These are phyloP conservation scores for Charaxes varanes DNA, from an alignment of 1,140 invertebrate species.

Conservation along the genomic window DNA sequence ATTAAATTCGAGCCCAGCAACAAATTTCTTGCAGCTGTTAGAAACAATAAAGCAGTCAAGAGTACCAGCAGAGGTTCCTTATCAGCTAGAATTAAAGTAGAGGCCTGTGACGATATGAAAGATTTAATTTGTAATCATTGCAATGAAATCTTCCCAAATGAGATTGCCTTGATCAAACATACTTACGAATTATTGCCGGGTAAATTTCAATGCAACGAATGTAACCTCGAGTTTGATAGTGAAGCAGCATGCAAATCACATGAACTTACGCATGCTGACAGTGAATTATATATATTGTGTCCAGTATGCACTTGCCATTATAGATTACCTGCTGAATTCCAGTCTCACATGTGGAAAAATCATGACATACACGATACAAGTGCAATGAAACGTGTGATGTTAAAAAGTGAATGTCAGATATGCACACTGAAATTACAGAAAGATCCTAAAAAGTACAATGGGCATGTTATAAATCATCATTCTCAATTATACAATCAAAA, in stretches of 20 bases:
- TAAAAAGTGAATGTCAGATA: too few relatives aligned
- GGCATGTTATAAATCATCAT: constrained; percentile 1
- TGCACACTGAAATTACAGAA: background rate
- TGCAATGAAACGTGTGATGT: too few relatives aligned
- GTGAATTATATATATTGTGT: background rate
- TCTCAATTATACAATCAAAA: background rate
- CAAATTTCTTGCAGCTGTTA: too few relatives aligned
- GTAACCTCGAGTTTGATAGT: constrained; percentile 4
- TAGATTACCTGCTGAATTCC: too few relatives aligned
- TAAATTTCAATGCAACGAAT: constrained; percentile 5
- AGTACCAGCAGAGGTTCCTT: too few relatives aligned
- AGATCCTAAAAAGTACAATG: constrained; percentile 11
- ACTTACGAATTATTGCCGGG: constrained; percentile 30
- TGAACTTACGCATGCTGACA: background rate
- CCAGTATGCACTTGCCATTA: background rate
- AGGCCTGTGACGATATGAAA: too few relatives aligned
- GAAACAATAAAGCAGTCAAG: too few relatives aligned
- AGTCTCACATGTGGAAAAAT: too few relatives aligned
- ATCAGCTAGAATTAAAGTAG: too few relatives aligned
- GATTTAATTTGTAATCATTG: constrained; percentile 32
- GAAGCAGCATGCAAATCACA: background rate
- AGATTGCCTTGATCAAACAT: constrained; percentile 31
- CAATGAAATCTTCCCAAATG: constrained; percentile 25
- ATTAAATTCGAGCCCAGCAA: background rate
- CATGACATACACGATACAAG: too few relatives aligned